A percentile compares a stretch with the other conserved stretches of the same genome.
phyloP scores from a whole-genome alignment of 2,113 vertebrate species.

The Cinclus cinclus region DNA sequence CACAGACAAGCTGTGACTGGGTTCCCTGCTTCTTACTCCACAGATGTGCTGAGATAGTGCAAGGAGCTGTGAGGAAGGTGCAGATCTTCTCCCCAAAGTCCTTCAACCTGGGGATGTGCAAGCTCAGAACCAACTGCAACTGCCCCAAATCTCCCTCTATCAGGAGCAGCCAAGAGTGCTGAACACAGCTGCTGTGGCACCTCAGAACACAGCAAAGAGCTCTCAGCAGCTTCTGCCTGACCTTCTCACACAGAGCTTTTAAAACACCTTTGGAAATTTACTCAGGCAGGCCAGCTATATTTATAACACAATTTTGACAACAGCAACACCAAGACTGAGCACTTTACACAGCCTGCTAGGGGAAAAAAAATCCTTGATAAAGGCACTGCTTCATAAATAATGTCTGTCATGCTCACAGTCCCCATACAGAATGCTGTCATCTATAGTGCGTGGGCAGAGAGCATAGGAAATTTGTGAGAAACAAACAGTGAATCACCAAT shows the following conservation, averaged over 20 bases:
- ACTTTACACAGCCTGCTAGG: constrained; percentile 19
- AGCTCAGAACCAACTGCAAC: constrained; percentile 42
- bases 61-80: not conserved
- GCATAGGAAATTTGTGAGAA: constrained; percentile 41
- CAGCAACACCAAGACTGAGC: constrained; percentile 12
- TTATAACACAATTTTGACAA: not conserved
- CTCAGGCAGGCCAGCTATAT: not conserved
- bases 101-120: constrained; percentile 5
- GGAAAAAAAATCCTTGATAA: constrained; percentile 33
- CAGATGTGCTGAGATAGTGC: not conserved
- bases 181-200: constrained; percentile 32
- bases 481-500: constrained; percentile 37
- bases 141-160: constrained; percentile 50
- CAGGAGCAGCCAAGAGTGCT: constrained; percentile 63
- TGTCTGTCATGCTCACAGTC: constrained; percentile 24
- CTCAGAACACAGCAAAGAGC: constrained; percentile 15
- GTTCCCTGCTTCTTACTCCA: constrained; percentile 19
- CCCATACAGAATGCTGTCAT: constrained; percentile 10
- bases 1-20: not conserved
- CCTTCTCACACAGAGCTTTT: not conserved
- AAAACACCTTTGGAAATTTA: constrained; percentile 27
- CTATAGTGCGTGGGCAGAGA: not conserved
- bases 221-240: not conserved
- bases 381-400: constrained; percentile 44
- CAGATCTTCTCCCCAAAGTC: not conserved